Base-by-base conservation (phyloP, 1,140 invertebrate genomes). In the Ridgeia piscesae region DNA sequence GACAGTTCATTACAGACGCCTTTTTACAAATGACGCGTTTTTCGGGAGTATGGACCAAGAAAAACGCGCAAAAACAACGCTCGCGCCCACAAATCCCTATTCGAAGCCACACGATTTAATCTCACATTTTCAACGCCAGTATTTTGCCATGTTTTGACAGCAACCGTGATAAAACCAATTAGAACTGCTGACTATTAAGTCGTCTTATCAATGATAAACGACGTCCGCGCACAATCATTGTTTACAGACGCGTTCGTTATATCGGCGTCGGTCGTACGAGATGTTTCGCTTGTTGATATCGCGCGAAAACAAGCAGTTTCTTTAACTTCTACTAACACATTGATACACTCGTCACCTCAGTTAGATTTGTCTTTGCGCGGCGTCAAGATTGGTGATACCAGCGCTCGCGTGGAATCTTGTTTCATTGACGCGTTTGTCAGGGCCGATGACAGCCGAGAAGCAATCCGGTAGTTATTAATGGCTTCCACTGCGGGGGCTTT, bases 251-350 rank as follows among this genome's bases (percentile, higher is more conserved):
- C 58, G 58, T 77, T 77, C 58, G 58, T 77, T 77, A 77, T 77
- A 77, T 77, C 58, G 58, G 58, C 58, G 58, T 77, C 58, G 58
- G 0, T 21, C 58, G 58, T 77, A 77, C 58, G 11, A 17, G 58
- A 17, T 77, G 58, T 77, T 77, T 31, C 58, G 58, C 58, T 21
- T 21, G 27, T 77, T 31, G 58, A 77, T 77, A 77, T 77, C 58
- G 58, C 58, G 58, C 58, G 58, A 77, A 77, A 77, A 77, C 58
- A 77, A 77, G 58, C 58, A 77, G 58, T 77, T 77, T 77, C 58
- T 77, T 77, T 77, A 77, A 77, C 58, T 77, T 77, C 58, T 2
- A 77, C 58, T 77, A 77, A 77, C 58, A 77, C 58, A 21, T 77
- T 77, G 58, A 77, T 77, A 77, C 11, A 77, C 58, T 77, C 58